Conservation (phyloP, 2,888 invertebrate genomes). For the Orchesellides sinensis region DNA sequence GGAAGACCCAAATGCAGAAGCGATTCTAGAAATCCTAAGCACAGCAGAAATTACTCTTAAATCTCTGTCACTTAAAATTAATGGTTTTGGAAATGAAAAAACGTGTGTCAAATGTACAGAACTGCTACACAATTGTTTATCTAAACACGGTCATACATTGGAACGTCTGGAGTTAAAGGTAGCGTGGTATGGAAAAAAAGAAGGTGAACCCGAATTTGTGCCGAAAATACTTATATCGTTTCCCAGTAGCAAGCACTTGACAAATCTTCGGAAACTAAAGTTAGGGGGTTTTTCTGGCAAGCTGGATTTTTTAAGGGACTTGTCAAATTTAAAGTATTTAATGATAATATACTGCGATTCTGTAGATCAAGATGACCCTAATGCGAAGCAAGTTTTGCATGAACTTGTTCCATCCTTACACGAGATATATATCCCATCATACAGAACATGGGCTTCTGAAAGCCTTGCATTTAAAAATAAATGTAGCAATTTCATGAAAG, state of each 20-base stretch:
- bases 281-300: slow-evolving; percentile 31
- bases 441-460: neutral
- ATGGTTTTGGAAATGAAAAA: slow-evolving; percentile 1
- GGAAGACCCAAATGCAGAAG: neutral
- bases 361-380: too few relatives aligned
- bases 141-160: slow-evolving; percentile 22
- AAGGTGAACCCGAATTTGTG: neutral
- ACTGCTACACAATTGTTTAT: slow-evolving; percentile 12
- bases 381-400: slow-evolving; percentile 16
- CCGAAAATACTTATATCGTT: slow-evolving; percentile 23
- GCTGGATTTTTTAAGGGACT: slow-evolving; percentile 23
- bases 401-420: slow-evolving; percentile 2
- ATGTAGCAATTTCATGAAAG: slow-evolving; percentile 37
- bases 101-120: slow-evolving; percentile 2
- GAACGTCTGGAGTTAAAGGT: slow-evolving; percentile 2
- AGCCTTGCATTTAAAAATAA: neutral
- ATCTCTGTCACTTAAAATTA: slow-evolving; percentile 23
- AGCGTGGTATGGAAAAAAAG: neutral
- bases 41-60: slow-evolving; percentile 12
- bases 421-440: slow-evolving; percentile 11
- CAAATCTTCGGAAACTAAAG: slow-evolving; percentile 15
- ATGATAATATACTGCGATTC: slow-evolving; percentile 24
- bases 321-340: neutral
- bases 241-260: slow-evolving; percentile 24
- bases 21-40: slow-evolving; percentile 14